phyloP scores from a whole-genome alignment of 1,140 invertebrate species.

The Zaprionus nigranus region DNA sequence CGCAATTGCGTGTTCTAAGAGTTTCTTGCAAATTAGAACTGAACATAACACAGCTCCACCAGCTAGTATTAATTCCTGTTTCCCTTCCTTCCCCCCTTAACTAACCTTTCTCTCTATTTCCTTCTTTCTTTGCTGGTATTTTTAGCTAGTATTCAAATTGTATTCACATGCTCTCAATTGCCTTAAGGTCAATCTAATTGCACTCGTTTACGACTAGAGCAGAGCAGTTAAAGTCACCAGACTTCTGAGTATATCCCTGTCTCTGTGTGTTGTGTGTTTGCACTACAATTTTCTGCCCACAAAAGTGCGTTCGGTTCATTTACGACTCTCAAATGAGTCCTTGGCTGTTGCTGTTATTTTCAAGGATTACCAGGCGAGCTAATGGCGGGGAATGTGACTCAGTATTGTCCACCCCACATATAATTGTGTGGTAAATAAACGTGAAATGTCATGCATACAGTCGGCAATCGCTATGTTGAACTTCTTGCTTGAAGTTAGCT shows the following conservation, averaged over 20 bases:
- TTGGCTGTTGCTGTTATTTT: constrained; percentile 22
- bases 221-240: constrained; percentile 1
- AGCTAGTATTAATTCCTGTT: neutral
- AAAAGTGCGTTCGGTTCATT: constrained; percentile 5
- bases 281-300: neutral
- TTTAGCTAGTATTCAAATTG: constrained; percentile 26
- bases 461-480: neutral
- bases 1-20: constrained; percentile 40
- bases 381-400: neutral
- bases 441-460: neutral
- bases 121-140: neutral
- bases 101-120: neutral
- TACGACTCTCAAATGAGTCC: constrained; percentile 5
- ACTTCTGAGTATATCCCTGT: neutral
- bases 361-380: constrained; percentile 31
- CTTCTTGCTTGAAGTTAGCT: neutral
- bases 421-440: neutral
- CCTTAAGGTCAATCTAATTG: constrained; percentile 58
- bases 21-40: constrained; percentile 17
- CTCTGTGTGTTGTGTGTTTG: neutral
- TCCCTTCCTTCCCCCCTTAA: neutral
- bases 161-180: constrained; percentile 34
- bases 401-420: neutral
- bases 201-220: constrained; percentile 28
- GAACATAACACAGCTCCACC: neutral